A percentile compares a stretch with the other conserved stretches of the same genome.
Evolutionary conservation across 1,140 invertebrate genomes (phyloP).

Genomic region (Drosophila athabasca): DNA sequence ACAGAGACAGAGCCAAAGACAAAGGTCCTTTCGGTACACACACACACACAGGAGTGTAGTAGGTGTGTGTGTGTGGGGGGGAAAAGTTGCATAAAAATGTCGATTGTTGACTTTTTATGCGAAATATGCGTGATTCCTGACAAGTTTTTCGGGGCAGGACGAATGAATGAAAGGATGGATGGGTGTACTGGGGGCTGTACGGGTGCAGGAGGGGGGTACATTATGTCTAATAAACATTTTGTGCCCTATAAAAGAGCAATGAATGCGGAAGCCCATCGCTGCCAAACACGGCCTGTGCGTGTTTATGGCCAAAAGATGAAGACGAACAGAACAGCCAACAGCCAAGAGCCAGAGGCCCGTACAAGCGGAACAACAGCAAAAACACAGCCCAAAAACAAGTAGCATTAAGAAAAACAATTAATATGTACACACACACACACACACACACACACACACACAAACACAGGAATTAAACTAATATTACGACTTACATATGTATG

Average conservation of each 20-base stretch:
- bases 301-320: conserved; percentile 62
- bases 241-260: conserved; percentile 57
- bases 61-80: too few species aligned
- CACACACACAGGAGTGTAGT: background rate
- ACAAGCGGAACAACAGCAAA: conserved; percentile 14
- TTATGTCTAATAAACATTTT: conserved; percentile 80
- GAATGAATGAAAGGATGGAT: background rate
- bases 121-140: conserved; percentile 69
- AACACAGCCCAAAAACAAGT: conserved; percentile 19
- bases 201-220: conserved; percentile 31
- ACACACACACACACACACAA: background rate
- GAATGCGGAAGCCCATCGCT: conserved; percentile 68
- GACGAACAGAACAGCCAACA: conserved; percentile 25
- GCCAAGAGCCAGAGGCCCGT: conserved; percentile 5
- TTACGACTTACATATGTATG: conserved; percentile 55
- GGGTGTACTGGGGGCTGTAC: background rate
- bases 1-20: background rate
- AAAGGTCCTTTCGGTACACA: background rate
- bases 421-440: conserved; percentile 50
- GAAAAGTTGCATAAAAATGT: conserved; percentile 64
- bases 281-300: conserved; percentile 76
- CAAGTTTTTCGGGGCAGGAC: conserved; percentile 29
- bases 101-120: conserved; percentile 74
- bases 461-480: conserved; percentile 65
- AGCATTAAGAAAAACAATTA: conserved; percentile 68